Evolutionary conservation across 2,113 vertebrate genomes (phyloP).

Genomic region (Seriola dumerili): DNA sequence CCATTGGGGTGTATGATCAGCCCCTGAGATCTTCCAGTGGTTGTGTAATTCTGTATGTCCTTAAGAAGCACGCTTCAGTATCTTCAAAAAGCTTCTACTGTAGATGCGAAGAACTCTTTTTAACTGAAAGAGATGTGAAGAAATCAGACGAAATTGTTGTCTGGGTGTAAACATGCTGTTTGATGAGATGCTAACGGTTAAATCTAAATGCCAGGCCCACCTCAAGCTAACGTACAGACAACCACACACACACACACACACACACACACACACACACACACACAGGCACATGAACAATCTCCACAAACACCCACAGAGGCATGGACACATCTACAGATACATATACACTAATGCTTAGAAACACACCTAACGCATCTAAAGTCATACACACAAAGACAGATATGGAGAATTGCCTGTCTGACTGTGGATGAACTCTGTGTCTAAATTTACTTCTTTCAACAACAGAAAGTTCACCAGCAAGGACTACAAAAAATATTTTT

Average conservation of each 20-base stretch:
- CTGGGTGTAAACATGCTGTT: constrained; percentile 49
- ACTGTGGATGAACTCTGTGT: neutral
- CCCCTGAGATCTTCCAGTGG: constrained; percentile 37
- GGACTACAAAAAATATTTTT: neutral
- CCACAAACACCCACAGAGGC: neutral
- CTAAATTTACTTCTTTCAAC: neutral
- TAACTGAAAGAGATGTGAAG: constrained; percentile 45
- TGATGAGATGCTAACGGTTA: constrained; percentile 71
- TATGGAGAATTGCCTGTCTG: neutral
- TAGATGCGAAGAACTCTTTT: constrained; percentile 43
- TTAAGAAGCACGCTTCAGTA: constrained; percentile 4
- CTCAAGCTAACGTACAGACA: constrained; percentile 50
- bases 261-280: neutral
- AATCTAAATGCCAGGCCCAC: constrained; percentile 74
- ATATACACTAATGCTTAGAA: neutral
- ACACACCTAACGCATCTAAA: neutral
- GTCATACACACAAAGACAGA: neutral
- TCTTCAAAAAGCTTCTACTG: constrained; percentile 27
- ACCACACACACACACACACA: constrained; percentile 24
- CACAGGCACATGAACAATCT: neutral
- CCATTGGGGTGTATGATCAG: constrained; percentile 57
- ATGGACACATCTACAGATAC: neutral
- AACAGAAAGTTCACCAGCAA: neutral
- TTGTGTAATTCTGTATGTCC: constrained; percentile 67
- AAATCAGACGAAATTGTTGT: constrained; percentile 48